Base-by-base conservation (phyloP, 2,888 invertebrate species). In the Tipula helvola region DNA sequence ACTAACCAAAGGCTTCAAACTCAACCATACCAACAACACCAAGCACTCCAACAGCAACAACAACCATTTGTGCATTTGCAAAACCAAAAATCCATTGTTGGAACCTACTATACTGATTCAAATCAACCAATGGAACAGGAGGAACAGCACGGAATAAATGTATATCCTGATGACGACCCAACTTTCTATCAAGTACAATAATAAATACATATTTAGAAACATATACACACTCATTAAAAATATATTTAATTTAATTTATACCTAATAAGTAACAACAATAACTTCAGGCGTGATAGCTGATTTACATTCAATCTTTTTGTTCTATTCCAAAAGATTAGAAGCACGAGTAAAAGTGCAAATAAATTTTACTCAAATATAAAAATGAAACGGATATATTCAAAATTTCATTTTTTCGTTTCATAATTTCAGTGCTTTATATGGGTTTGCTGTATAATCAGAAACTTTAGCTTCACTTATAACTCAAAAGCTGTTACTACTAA, bases 131-230 rank as follows among this genome's bases (percentile, higher is more conserved):
- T 52, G 36, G 83, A 84, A 36, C 87, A 57, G 88, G 5, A 89
- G 89, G 85, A 83, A 4, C 42, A 86, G 8, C 87, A 87, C 18
- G 57, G 52, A 39, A 39, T 86, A 71, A 85, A 88, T 57, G 88
- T 92, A 88, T 94, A 93, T 90, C 93, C 93, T 87, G 94, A 94
- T 89, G 94, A 95, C 89, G 95, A 95, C 91, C 94, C 94, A 12
- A 92, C 92, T 88, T 93, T 93, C 89, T 95, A 95, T 90, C 92
- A 93, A 90, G 92, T 91, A 88, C 28, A 71, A 71, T 10, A 28
- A 28, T 28, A 39, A 7, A 39, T 39, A 39, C 39, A n/a, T 52
- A 52, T 52, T n/a, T 52, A 52, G n/a, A n/a, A n/a, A n/a, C n/a
- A 52, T 52, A 52, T n/a, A 52, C n/a, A 52, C n/a, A 52, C n/a